Evolutionary conservation across 2,888 invertebrate species (phyloP).

Genomic region (Dasysyrphus tricinctus): DNA sequence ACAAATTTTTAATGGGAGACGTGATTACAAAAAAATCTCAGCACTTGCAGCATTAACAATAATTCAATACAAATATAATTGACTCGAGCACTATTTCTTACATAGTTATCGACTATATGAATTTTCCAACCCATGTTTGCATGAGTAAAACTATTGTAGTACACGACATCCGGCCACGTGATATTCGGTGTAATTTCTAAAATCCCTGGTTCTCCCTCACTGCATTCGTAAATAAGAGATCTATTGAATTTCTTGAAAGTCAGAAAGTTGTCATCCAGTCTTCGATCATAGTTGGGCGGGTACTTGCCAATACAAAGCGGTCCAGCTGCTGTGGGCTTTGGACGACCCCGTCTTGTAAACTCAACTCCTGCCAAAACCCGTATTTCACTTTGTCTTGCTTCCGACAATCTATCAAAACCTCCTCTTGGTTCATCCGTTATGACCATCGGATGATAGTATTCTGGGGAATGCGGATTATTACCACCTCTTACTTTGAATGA

Average conservation of each 20-base stretch:
- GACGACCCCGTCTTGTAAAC: slow-evolving; percentile 91
- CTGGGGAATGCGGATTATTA: slow-evolving; percentile 93
- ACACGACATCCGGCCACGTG: slow-evolving; percentile 95
- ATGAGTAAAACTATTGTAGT: slow-evolving; percentile 96
- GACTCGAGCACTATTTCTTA: slow-evolving; percentile 76
- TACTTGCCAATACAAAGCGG: slow-evolving; percentile 90
- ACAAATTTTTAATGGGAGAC: not conserved
- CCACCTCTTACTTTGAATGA: slow-evolving; percentile 92
- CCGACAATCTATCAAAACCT: slow-evolving; percentile 90
- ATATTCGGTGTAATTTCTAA: slow-evolving; percentile 93
- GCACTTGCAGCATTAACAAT: slow-evolving; percentile 7
- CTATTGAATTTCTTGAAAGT: slow-evolving; percentile 94
- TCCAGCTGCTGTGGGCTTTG: slow-evolving; percentile 92
- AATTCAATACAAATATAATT: slow-evolving; percentile 26
- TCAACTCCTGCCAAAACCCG: slow-evolving; percentile 92
- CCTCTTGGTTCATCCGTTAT: slow-evolving; percentile 94
- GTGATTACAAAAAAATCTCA: not conserved
- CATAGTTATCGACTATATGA: slow-evolving; percentile 90
- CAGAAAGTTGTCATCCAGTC: slow-evolving; percentile 90
- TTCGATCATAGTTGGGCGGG: slow-evolving; percentile 87
- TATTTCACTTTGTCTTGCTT: slow-evolving; percentile 88
- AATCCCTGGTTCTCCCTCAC: slow-evolving; percentile 88
- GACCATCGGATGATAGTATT: slow-evolving; percentile 94
- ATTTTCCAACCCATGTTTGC: slow-evolving; percentile 98
- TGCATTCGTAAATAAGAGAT: slow-evolving; percentile 89